Conservation (phyloP, 2,888 invertebrate species). For the Notodonta ziczac region DNA sequence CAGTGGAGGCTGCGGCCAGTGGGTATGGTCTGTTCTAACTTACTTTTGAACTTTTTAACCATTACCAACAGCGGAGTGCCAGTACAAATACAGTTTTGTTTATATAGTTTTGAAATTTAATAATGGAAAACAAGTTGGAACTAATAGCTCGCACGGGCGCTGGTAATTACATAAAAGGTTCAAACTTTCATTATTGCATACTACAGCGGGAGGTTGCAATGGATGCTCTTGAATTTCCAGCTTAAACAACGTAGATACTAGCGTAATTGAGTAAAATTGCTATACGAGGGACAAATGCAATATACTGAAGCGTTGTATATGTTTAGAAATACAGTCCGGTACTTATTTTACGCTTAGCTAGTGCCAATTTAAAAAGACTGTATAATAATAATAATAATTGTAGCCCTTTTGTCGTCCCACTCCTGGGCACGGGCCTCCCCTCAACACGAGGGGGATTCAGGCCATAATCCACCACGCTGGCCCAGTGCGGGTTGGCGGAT, state of each 20-base stretch:
- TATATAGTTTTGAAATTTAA: slow-evolving; percentile 14
- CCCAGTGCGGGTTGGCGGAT: no score
- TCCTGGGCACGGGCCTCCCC: no score
- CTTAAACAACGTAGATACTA: not conserved
- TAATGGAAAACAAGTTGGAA: slow-evolving; percentile 17
- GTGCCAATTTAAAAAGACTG: no score
- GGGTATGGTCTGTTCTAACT: not conserved
- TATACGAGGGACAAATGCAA: not conserved
- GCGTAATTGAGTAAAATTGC: not conserved
- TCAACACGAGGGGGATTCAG: no score
- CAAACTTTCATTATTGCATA: slow-evolving; percentile 14
- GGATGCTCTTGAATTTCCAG: not conserved
- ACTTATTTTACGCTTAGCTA: no score
- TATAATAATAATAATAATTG: no score
- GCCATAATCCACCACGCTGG: no score
- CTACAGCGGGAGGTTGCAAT: not conserved
- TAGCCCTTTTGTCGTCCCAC: no score
- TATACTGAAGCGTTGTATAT: not conserved
- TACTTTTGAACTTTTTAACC: slow-evolving; percentile 3
- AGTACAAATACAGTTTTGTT: slow-evolving; percentile 9
- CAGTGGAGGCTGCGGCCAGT: not conserved
- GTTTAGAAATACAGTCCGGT: no score
- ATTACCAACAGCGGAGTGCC: not conserved
- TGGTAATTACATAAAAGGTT: slow-evolving; percentile 16
- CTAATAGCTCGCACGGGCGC: slow-evolving; percentile 16